Evolutionary conservation across 1,140 invertebrate genomes (phyloP).

Genomic region (Bicyclus anynana): DNA sequence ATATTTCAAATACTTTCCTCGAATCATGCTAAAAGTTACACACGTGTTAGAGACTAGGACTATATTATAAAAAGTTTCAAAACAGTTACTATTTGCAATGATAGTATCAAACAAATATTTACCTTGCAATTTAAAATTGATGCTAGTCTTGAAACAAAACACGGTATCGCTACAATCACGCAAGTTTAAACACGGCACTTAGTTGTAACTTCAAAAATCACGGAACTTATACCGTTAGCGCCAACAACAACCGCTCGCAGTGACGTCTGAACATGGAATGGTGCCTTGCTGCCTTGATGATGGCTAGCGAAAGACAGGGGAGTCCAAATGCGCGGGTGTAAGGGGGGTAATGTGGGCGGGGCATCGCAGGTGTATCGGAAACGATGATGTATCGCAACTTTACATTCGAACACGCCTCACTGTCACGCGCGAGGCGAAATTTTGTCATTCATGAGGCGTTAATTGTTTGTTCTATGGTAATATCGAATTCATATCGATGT

Average conservation of each 20-base stretch:
- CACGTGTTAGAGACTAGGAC: background rate
- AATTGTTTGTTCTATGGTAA: slow-evolving; percentile 26
- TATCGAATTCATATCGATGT: slow-evolving; percentile 16
- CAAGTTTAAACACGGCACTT: slow-evolving; percentile 47
- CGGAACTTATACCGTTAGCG: slow-evolving; percentile 21
- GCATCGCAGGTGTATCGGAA: slow-evolving; percentile 64
- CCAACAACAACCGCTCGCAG: slow-evolving; percentile 33
- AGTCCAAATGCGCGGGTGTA: slow-evolving; percentile 30
- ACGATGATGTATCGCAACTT: slow-evolving; percentile 67
- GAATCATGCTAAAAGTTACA: background rate
- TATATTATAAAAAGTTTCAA: background rate
- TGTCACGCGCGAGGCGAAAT: slow-evolving; percentile 49
- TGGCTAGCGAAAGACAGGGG: slow-evolving; percentile 33
- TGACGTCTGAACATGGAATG: slow-evolving; percentile 58
- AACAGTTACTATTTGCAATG: background rate
- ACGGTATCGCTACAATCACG: slow-evolving; percentile 22
- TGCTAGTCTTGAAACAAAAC: slow-evolving; percentile 10
- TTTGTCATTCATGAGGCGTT: slow-evolving; percentile 28
- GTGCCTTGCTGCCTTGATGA: slow-evolving; percentile 54
- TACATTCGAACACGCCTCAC: slow-evolving; percentile 67
- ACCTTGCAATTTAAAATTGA: slow-evolving; percentile 27
- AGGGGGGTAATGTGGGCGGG: slow-evolving; percentile 44
- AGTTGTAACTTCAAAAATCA: slow-evolving; percentile 32
- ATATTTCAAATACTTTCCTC: no score
- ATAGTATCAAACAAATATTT: background rate